Conservation (phyloP, 2,888 invertebrate species). For the Iselma pallidipennis region DNA sequence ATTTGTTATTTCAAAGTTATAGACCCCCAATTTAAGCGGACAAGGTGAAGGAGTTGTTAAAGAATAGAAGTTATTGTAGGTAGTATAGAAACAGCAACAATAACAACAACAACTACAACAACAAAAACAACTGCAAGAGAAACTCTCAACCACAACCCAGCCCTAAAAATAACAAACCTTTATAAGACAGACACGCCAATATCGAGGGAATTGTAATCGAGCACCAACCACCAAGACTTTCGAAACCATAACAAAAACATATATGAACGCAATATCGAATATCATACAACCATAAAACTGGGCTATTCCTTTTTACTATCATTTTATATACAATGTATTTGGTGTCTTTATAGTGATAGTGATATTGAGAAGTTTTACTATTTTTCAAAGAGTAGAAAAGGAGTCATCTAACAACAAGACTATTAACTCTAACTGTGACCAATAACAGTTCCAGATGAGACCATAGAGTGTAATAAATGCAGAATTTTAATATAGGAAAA, state of each 20-base stretch:
- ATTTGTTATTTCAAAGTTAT: conserved; percentile 25
- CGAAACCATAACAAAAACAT: conserved; percentile 35
- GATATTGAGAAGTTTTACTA: neutral
- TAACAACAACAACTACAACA: neutral
- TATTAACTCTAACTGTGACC: too few species aligned
- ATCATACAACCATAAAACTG: conserved; percentile 36
- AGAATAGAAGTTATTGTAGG: conserved; percentile 1
- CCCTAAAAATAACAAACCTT: conserved; percentile 19
- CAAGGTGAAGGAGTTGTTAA: conserved; percentile 17
- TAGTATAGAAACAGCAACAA: neutral
- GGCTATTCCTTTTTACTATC: conserved; percentile 34
- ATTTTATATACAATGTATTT: conserved; percentile 17
- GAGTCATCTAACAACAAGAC: neutral
- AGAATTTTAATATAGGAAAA: too few species aligned
- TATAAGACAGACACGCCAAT: conserved; percentile 16
- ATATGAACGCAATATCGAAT: conserved; percentile 36
- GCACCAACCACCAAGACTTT: conserved; percentile 12
- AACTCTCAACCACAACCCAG: conserved; percentile 6
- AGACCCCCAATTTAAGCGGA: conserved; percentile 18
- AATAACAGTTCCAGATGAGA: too few species aligned
- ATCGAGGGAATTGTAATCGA: conserved; percentile 26
- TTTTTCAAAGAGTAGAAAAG: neutral
- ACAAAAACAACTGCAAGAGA: too few species aligned
- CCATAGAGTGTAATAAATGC: too few species aligned
- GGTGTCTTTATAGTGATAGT: neutral